A percentile compares a stretch with the other conserved stretches of the same genome.
phyloP scores from a whole-genome alignment of 37 sponge, comb jelly and placozoan genomes.

The Ephydatia muelleri region DNA sequence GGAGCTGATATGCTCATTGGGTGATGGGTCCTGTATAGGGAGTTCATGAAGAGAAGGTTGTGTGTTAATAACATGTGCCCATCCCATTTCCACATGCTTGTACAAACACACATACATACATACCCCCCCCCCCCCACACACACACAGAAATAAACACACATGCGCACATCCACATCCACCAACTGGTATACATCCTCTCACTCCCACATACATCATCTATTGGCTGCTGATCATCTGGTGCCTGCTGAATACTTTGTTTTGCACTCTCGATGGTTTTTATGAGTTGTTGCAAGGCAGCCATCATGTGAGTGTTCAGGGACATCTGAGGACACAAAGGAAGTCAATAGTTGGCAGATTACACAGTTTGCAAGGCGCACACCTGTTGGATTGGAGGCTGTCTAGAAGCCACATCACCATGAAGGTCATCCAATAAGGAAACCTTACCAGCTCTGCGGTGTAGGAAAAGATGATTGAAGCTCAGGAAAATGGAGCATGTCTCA shows the following conservation, averaged over 20 bases:
- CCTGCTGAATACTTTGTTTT: constrained; percentile 11
- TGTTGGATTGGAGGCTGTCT: too few relatives aligned
- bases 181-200: constrained; percentile 60
- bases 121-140: not conserved
- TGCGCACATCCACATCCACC: constrained; percentile 48
- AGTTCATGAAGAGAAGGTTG: not conserved
- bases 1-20: constrained; percentile 86
- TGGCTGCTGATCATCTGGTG: constrained; percentile 24
- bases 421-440: too few relatives aligned
- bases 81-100: not conserved
- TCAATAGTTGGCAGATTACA: not conserved
- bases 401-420: too few relatives aligned
- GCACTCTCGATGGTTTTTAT: constrained; percentile 40
- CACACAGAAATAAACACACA: constrained; percentile 7
- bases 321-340: not conserved
- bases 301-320: constrained; percentile 54
- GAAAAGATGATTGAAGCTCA: too few relatives aligned
- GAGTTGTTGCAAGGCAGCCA: constrained; percentile 67
- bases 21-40: constrained; percentile 47
- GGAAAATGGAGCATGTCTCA: too few relatives aligned
- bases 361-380: too few relatives aligned
- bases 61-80: not conserved
- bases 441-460: too few relatives aligned
- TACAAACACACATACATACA: not conserved
- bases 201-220: constrained; percentile 43